phyloP scores from a whole-genome alignment of 2,113 vertebrate genomes.

The Hydrolagus affinis region DNA sequence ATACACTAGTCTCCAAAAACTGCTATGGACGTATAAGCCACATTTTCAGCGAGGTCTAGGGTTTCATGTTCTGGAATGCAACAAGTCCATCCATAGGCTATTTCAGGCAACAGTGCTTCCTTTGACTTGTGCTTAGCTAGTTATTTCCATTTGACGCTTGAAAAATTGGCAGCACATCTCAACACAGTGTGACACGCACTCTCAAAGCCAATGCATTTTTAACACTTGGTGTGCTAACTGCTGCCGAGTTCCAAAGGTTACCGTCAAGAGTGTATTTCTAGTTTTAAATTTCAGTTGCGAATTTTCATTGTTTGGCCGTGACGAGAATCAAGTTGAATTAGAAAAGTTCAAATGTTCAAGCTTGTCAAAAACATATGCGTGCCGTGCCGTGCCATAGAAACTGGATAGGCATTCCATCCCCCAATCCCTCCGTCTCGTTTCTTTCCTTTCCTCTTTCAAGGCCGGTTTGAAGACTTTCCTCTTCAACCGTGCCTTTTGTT shows the following conservation, averaged over 20 bases:
- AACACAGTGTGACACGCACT: conserved; percentile 44
- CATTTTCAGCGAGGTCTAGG: conserved; percentile 32
- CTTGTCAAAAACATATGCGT: no score
- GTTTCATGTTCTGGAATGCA: conserved; percentile 35
- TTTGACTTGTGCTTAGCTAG: conserved; percentile 52
- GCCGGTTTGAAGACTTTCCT: no score
- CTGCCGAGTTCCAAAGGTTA: not conserved
- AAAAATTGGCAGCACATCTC: conserved; percentile 40
- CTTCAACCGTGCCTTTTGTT: no score
- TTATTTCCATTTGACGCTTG: conserved; percentile 46
- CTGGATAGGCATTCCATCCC: no score
- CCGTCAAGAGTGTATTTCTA: conserved; percentile 27
- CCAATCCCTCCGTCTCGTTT: no score
- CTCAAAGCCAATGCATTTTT: conserved; percentile 40
- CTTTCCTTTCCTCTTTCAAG: no score
- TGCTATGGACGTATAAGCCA: conserved; percentile 3
- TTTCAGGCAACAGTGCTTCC: conserved; percentile 48
- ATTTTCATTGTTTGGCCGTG: not conserved
- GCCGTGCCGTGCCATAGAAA: no score
- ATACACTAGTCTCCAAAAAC: not conserved
- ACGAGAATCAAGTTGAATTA: not conserved
- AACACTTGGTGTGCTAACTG: not conserved
- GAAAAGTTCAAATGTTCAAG: not conserved
- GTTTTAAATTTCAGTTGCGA: conserved; percentile 32
- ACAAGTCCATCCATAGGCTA: conserved; percentile 44